Conservation (phyloP, 2,888 invertebrate species). For the Drosophila vallismaia region DNA sequence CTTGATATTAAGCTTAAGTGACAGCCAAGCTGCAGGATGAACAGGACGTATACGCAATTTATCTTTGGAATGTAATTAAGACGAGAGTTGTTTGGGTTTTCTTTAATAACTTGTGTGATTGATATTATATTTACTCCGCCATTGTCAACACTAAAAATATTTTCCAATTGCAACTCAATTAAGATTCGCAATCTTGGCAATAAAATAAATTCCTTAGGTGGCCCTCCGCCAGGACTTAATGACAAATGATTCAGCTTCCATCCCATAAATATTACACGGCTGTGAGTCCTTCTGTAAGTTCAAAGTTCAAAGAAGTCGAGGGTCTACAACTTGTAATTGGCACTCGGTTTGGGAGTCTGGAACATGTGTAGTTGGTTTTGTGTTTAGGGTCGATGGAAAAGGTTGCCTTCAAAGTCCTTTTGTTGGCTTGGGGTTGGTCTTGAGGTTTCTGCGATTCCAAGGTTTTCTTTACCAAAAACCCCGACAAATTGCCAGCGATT, state of each 20-base stretch:
- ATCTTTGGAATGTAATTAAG: constrained; percentile 35
- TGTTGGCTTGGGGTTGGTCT: constrained; percentile 35
- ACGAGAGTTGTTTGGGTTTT: constrained; percentile 16
- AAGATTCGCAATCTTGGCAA: constrained; percentile 65
- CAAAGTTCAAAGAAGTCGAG: constrained; percentile 44
- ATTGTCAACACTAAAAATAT: constrained; percentile 16
- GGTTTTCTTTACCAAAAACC: constrained; percentile 16
- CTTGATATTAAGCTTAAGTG: constrained; percentile 37
- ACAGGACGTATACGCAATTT: constrained; percentile 53
- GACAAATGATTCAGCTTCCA: constrained; percentile 44
- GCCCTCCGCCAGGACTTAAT: constrained; percentile 26
- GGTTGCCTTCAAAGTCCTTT: constrained; percentile 49
- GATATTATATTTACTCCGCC: constrained; percentile 44
- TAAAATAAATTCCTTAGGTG: constrained; percentile 52
- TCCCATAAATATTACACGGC: constrained; percentile 41
- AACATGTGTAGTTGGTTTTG: constrained; percentile 37
- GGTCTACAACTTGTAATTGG: constrained; percentile 47
- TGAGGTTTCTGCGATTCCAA: constrained; percentile 31
- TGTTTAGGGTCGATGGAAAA: constrained; percentile 46
- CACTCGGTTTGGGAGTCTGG: constrained; percentile 30
- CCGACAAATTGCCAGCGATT: constrained; percentile 72
- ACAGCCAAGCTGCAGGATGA: constrained; percentile 12
- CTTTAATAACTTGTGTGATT: constrained; percentile 60
- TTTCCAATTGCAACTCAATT: constrained; percentile 74
- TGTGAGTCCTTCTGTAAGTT: constrained; percentile 16